Base-by-base conservation (phyloP, 1,140 invertebrate genomes). In the Pomacea maculata region DNA sequence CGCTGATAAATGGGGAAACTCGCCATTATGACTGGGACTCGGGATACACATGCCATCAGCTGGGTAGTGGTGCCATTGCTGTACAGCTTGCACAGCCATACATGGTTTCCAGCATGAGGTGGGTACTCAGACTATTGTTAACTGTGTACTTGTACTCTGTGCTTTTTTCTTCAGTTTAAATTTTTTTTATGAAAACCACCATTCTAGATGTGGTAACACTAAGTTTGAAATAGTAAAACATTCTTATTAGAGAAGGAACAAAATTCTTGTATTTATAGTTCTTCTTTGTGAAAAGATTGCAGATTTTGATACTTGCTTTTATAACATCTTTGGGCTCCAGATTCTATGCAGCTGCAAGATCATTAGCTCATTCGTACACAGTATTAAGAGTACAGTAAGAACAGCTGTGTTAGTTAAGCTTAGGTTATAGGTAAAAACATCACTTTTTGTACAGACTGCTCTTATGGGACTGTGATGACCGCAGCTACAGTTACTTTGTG, bases 41-140 rank as follows among this genome's bases (percentile, higher is more conserved):
- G 83, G 97, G 98, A 73, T 99, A 99, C 91, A 99, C 98, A 5
- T 99, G 98, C 91, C 98, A 99, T 93, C 98, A 99, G 92, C 92
- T 99, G 65, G 97, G 98, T 15, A 97, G 95, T 87, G 98, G 98
- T 57, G 94, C 95, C 82, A 99, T 99, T 88, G 93, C 97, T 82
- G 95, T 99, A 79, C 97, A 99, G 92, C 93, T 99, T 81, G 96
- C 97, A 29, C 98, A 99, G 92, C 98, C 98, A 3, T 99, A 98
- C 91, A 94, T 98, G 83, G 94, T 99, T 77, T 94, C 95, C 73
- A 97, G 96, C 12, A 95, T 99, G 93, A 94, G 96, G 95, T 95
- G 6, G 54, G 45, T 52, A 63, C 4, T 55, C 71, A 64, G 0
- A 25, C 25, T 25, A 25, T 45, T 6, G 34, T 45, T 4, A 21